Evolutionary conservation across 2,113 vertebrate genomes (phyloP), one percentile per base, ranked within the genome.

Genomic region (Lampris megalopsis): DNA sequence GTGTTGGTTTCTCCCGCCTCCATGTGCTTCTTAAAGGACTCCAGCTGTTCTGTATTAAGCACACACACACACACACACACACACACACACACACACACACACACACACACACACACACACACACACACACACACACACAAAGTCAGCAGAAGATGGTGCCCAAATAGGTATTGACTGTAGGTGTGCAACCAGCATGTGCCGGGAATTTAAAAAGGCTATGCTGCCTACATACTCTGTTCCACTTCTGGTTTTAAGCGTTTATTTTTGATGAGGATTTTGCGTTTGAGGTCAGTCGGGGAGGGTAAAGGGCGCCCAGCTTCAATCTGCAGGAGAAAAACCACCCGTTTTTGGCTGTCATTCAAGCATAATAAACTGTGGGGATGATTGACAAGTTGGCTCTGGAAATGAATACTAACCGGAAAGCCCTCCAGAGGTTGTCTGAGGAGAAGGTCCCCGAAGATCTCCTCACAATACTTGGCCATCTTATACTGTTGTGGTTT

Each of bases 401-500:
- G 41, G 53, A 86, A 78, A 8, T 0, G 86, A 83, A 41, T 58
- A 92, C 94, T 57, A 93, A 99, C 98, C 78, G 95, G 95, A 92
- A 94, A 96, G 49, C 94, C 92, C 66, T 99, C 98, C 77, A 99
- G 90, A 52, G 97, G 95, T 77, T 95, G 96, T 92, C 96, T 99
- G 91, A 99, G 96, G 76, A 99, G 94, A 71, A 98, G 94, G 57
- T 99, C 98, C 52, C 98, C 97, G 73, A 99, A 99, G 85, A 95
- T 93, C 90, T 99, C 98, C 92, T 99, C 98, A 63, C 98, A 99
- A 87, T 99, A 99, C 90, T 97, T 98, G 81, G 98, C 97, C 97
- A 99, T 99, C 91, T 99, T 99, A 91, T 98, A 99, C 91, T 99
- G 98, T 89, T 99, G 98, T 56, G 97, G 96, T 96, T 99, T 99